Conservation (phyloP, 2,113 vertebrate species). For the Colistium nudipinnis region DNA sequence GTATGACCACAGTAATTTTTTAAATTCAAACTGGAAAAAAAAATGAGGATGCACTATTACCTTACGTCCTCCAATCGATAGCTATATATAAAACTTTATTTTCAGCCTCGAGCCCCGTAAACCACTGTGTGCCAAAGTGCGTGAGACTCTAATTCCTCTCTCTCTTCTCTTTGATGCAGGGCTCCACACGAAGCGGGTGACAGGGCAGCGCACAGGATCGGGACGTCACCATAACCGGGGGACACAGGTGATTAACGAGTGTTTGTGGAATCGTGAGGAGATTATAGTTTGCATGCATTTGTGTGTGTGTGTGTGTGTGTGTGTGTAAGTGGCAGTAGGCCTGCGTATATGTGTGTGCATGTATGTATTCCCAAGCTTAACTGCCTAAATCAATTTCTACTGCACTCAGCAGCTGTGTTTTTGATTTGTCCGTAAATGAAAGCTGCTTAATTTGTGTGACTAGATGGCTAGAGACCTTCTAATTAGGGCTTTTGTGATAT, state of each 20-base stretch:
- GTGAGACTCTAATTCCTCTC: conserved; percentile 33
- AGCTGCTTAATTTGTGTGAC: background rate
- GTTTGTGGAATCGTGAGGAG: conserved; percentile 35
- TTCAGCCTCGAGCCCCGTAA: conserved; percentile 5
- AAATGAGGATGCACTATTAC: too few species aligned
- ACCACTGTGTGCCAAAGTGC: conserved; percentile 11
- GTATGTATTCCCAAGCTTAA: background rate
- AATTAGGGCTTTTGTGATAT: background rate
- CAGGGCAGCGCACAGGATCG: conserved; percentile 19
- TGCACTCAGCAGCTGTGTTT: conserved; percentile 4
- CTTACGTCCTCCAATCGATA: conserved; percentile 2
- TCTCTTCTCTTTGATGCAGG: conserved; percentile 34
- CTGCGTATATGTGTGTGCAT: background rate
- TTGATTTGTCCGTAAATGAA: background rate
- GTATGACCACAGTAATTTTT: background rate
- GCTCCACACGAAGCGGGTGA: conserved; percentile 26
- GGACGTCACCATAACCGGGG: conserved; percentile 5
- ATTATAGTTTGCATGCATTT: conserved; percentile 16
- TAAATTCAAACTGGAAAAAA: too few species aligned
- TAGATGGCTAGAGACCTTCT: background rate
- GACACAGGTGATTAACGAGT: conserved; percentile 43
- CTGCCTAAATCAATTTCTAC: background rate
- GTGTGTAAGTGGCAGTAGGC: background rate
- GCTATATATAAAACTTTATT: conserved; percentile 28
- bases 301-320: background rate